Base-by-base conservation (phyloP, 2,797 vertebrate genomes). In the Taeniopygia guttata region DNA sequence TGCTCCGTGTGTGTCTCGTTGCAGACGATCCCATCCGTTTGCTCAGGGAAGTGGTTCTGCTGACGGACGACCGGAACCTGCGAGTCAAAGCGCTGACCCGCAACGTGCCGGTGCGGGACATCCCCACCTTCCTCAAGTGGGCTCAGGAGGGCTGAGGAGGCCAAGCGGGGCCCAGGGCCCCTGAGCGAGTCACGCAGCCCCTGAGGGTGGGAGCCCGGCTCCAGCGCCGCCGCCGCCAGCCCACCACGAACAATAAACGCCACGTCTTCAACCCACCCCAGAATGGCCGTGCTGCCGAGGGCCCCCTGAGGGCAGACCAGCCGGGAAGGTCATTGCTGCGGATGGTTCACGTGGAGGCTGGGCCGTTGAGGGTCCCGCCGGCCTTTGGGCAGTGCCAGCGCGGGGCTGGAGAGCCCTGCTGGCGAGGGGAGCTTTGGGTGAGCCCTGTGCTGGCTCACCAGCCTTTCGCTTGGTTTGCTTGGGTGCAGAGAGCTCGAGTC, bases 11-110 rank as follows among this genome's bases (percentile, higher is more conserved):
- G 38, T 90, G 58, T 77, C 45, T 72, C 94, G 0, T 98, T 97
- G 93, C 97, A 98, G 98, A 97, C 17, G 99, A 99, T 80, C 99
- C 99, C 3, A 99, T 99, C 95, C 98, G 97, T 72, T 97, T 99
- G 66, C 98, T 98, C 45, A 98, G 99, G 95, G 99, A 99, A 97
- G 99, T 99, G 95, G 99, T 99, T 59, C 98, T 99, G 88, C 98
- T 99, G 79, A 99, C 99, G 0, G 99, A 99, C 22, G 99, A 99
- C 97, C 98, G 99, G 46, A 99, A 99, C 97, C 98, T 99, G 91
- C 98, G 99, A 10, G 99, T 99, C 95, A 99, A 99, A 98, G 99
- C 99, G 1, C 89, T 99, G 98, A 99, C 99, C 21, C 96, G 98
- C 88, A 99, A 99, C 30, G 99, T 99, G 92, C 99, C 99, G 0